These are phyloP conservation scores for Puffinus mauretanicus DNA, from an alignment of 2,113 vertebrate genomes.

Conservation along the genomic window DNA sequence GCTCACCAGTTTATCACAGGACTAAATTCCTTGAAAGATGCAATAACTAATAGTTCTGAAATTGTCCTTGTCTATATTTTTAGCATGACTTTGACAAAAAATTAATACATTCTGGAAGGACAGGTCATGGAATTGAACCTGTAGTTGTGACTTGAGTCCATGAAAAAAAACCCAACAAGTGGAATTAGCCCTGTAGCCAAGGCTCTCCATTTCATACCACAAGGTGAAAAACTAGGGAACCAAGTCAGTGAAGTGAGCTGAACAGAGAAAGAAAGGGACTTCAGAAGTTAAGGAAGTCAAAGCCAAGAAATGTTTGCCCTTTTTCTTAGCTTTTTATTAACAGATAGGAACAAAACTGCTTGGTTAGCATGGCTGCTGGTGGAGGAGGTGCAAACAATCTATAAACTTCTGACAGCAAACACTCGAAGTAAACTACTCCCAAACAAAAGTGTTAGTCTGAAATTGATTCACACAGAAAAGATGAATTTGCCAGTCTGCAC, in stretches of 20 bases:
- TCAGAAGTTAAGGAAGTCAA: neutral
- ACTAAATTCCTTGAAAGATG: neutral
- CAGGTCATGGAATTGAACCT: neutral
- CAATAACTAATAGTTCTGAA: neutral
- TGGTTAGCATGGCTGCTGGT: neutral
- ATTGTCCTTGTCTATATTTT: neutral
- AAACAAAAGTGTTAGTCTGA: neutral
- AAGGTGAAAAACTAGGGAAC: neutral
- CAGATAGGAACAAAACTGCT: neutral
- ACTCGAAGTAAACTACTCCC: neutral
- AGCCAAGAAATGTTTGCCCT: neutral
- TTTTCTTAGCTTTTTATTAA: neutral
- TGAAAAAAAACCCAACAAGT: neutral
- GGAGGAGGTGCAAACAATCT: neutral
- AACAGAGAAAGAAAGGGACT: neutral
- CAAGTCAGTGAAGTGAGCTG: neutral
- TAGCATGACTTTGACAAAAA: neutral
- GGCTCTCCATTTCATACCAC: neutral
- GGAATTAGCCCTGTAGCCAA: neutral
- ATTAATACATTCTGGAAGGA: neutral
- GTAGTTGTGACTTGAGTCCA: neutral
- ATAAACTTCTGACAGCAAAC: neutral
- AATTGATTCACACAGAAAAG: neutral
- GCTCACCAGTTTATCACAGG: neutral
- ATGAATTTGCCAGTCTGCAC: neutral